Conservation (phyloP, 2,113 vertebrate genomes). For the Corythornis madagascariensis region DNA sequence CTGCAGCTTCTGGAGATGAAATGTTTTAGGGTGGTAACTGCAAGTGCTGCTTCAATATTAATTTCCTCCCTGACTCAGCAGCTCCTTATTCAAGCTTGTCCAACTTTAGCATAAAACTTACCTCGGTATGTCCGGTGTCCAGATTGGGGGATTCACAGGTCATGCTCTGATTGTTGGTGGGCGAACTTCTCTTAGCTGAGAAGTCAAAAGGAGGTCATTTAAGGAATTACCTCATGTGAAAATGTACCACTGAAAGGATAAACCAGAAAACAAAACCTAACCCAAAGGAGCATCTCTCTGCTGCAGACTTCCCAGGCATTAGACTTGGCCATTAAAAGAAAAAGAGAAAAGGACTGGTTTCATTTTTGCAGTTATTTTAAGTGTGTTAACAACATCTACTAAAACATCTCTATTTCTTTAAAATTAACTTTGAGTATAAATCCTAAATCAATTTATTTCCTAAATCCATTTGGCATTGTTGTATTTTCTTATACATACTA, state of each 20-base stretch:
- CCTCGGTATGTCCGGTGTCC: constrained; percentile 67
- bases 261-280: neutral
- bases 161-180: constrained; percentile 85
- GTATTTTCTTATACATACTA: neutral
- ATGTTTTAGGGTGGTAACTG: neutral
- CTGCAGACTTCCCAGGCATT: neutral
- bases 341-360: neutral
- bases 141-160: constrained; percentile 86
- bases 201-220: neutral
- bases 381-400: neutral
- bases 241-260: neutral
- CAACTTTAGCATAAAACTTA: neutral
- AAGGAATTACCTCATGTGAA: neutral
- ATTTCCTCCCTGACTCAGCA: neutral
- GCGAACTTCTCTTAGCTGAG: constrained; percentile 96
- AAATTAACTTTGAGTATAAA: neutral
- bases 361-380: neutral
- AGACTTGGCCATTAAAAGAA: neutral
- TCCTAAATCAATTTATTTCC: neutral
- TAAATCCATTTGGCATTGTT: neutral
- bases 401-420: neutral
- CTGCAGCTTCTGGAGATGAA: neutral
- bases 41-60: neutral
- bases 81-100: neutral
- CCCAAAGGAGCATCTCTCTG: neutral